Conservation (phyloP, 2,888 invertebrate genomes). For the Drymonia ruficornis region DNA sequence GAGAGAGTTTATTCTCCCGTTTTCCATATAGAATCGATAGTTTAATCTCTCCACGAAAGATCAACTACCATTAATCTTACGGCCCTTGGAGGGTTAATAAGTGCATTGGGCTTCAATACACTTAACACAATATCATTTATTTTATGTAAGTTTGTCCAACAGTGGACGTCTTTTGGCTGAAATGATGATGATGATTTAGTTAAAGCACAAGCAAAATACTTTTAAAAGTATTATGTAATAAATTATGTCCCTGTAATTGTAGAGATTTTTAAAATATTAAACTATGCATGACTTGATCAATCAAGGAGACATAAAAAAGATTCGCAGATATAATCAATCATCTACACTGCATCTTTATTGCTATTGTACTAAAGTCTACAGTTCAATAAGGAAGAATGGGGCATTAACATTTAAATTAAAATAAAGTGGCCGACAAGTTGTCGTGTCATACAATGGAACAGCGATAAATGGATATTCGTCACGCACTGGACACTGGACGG, state of each 20-base stretch:
- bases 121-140: no score
- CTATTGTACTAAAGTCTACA: background rate
- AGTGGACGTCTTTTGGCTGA: no score
- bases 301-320: background rate
- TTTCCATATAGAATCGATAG: no score
- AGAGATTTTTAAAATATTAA: background rate
- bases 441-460: constrained; percentile 1
- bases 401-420: constrained; percentile 3
- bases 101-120: no score
- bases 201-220: no score
- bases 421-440: background rate
- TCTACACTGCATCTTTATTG: background rate
- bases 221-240: no score
- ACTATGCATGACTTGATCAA: background rate
- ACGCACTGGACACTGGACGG: background rate
- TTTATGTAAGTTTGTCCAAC: no score
- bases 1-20: no score
- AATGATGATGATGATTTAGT: no score
- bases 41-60: no score
- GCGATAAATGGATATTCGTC: background rate
- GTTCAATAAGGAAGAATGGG: background rate
- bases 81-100: no score
- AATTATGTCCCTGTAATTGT: background rate
- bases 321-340: background rate
- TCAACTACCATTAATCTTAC: no score